Base-by-base conservation (phyloP, 2,113 vertebrate species). In the Brachirus orientalis region DNA sequence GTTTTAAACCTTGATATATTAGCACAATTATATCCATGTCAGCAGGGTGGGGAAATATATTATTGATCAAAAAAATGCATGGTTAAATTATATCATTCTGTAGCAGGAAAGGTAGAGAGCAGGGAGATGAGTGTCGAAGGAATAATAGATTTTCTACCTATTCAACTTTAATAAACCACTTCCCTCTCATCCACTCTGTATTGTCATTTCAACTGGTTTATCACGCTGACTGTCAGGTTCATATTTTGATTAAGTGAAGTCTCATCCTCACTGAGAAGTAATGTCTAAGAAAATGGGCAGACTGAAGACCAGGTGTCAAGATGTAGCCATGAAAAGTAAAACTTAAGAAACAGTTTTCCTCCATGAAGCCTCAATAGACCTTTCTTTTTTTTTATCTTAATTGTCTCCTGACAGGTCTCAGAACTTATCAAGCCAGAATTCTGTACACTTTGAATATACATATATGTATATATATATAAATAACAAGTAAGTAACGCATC, bases 11-110 rank as follows among this genome's bases (percentile, higher is more conserved):
- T 58, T 80, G 86, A 86, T 72, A 82, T 84, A 86, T 83, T 71
- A 75, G 75, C 80, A 84, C 76, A 82, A 84, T 89, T 90, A 86
- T 75, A 89, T 83, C 81, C 68, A 78, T 85, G 86, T 90, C 87
- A 90, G 89, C 84, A 88, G 72, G 43, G 76, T 51, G 33, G 73
- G 75, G 60, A 80, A 86, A 90, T 92, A 82, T 82, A 81, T 80
- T 91, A 87, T 89, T 90, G 86, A 91, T 90, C 82, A 86, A 86
- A 79, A 28, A 84, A 69, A 70, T 57, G 83, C 66, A 19, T 56
- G 41, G 67, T 86, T 80, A 88, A 86, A 87, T 67, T n/a, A 80
- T 79, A 79, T 82, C 72, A 62, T 28, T 73, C 38, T 61, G 69
- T 63, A 60, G 80, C 20, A 16, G 53, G 52, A 73, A 53, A 55